These are phyloP conservation scores for Centropyge bicolor DNA, from an alignment of 2,797 vertebrate genomes.

Conservation along the genomic window DNA sequence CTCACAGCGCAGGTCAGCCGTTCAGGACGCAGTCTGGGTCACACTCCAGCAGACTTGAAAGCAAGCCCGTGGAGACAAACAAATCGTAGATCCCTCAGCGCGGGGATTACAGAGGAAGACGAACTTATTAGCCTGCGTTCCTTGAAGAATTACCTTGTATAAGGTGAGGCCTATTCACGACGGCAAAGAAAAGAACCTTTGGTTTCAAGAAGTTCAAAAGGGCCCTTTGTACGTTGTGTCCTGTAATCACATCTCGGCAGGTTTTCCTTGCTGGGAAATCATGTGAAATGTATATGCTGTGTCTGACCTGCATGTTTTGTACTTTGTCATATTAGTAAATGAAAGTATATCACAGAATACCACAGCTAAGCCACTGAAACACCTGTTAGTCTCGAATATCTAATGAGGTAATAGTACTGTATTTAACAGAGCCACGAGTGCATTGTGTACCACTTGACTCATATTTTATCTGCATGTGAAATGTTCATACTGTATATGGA, in stretches of 20 bases:
- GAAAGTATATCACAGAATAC: constrained; percentile 24
- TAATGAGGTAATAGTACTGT: constrained; percentile 59
- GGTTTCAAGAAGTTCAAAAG: constrained; percentile 39
- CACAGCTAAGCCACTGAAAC: constrained; percentile 36
- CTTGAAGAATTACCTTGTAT: constrained; percentile 56
- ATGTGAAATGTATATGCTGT: constrained; percentile 30
- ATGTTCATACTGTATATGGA: constrained; percentile 60
- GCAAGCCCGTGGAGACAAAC: constrained; percentile 53
- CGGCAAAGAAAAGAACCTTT: constrained; percentile 35
- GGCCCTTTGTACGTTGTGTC: constrained; percentile 34
- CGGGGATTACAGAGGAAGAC: constrained; percentile 48
- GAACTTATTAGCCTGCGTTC: constrained; percentile 53
- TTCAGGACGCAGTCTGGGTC: constrained; percentile 68
- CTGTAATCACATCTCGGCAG: constrained; percentile 47
- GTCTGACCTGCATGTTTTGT: constrained; percentile 35
- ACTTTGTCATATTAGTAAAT: constrained; percentile 42
- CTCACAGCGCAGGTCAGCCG: constrained; percentile 61
- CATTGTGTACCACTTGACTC: constrained; percentile 34
- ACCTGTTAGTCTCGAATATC: constrained; percentile 35
- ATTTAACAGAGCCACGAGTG: constrained; percentile 47
- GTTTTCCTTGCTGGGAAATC: constrained; percentile 29
- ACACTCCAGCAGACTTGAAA: constrained; percentile 66
- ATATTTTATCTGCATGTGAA: constrained; percentile 55
- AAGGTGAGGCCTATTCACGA: constrained; percentile 36
- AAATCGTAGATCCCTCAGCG: constrained; percentile 31